A percentile compares a stretch with the other conserved stretches of the same genome.
Evolutionary conservation across 2,797 vertebrate genomes (phyloP).

Genomic region (Enteromius argenteus): DNA sequence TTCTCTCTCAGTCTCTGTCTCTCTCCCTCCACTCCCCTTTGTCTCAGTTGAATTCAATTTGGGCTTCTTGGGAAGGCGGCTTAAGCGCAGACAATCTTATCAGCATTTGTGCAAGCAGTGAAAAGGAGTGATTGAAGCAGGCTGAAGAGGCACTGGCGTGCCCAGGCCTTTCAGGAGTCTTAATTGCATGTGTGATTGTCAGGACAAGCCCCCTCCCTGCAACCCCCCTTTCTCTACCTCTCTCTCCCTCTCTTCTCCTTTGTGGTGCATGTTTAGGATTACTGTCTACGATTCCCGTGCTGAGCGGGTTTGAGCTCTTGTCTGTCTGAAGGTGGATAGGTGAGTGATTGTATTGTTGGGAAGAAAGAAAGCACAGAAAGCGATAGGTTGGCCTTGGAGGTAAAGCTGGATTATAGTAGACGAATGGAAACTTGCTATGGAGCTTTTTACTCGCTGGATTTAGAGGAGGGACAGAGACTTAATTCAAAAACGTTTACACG

Average conservation of each 20-base stretch:
- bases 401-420: slow-evolving; percentile 54
- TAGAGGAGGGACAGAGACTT: slow-evolving; percentile 36
- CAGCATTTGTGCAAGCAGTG: slow-evolving; percentile 80
- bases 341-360: slow-evolving; percentile 51
- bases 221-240: slow-evolving; percentile 14
- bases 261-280: slow-evolving; percentile 53
- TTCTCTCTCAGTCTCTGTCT: slow-evolving; percentile 25
- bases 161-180: slow-evolving; percentile 79
- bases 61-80: slow-evolving; percentile 77
- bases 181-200: slow-evolving; percentile 68
- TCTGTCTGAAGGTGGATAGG: slow-evolving; percentile 52
- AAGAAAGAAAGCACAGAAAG: slow-evolving; percentile 54
- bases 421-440: slow-evolving; percentile 40
- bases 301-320: slow-evolving; percentile 50
- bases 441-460: slow-evolving; percentile 24
- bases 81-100: slow-evolving; percentile 84
- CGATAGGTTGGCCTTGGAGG: slow-evolving; percentile 48
- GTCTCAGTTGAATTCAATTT: slow-evolving; percentile 83
- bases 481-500: slow-evolving; percentile 35
- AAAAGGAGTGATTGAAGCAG: slow-evolving; percentile 64
- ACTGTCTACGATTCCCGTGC: slow-evolving; percentile 51
- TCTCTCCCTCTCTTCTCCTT: slow-evolving; percentile 33
- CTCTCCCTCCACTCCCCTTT: slow-evolving; percentile 72
- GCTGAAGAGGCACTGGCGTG: slow-evolving; percentile 78
- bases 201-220: slow-evolving; percentile 44